Evolutionary conservation across 2,888 invertebrate species (phyloP), one percentile per base, ranked within the genome.

Genomic region (Lepeophtheirus nordmannii): DNA sequence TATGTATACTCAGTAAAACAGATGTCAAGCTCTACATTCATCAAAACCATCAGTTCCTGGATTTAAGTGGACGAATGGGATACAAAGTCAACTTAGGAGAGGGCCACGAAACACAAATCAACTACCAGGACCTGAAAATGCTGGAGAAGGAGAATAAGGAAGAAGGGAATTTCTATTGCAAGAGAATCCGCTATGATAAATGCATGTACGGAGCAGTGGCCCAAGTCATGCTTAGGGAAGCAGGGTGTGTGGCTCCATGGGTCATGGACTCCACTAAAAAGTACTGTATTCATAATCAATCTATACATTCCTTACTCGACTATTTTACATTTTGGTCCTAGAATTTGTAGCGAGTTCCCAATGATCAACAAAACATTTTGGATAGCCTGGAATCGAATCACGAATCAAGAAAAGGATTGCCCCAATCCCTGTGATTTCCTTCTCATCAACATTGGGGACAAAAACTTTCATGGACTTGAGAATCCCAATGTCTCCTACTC

Each of bases 361-460:
- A 46, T 5, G 2, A 63, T 63, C 37, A 63, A 63, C 23, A 23
- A 11, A 22, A 56, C 63, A 1, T 63, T 63, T 11, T 63, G 63
- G 63, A 38, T 37, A 11, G 63, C 63, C n/a, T 63, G 63, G 63
- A 46, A 63, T 23, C 46, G 63, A n/a, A 53, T 63, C n/a, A 63
- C 63, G 7, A 63, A 63, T 53, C 63, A 63, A 38, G 46, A 46
- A 22, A 56, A 63, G 12, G 63, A 63, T 23, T 63, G 63, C 12
- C 53, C 53, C n/a, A 38, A 30, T 12, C 63, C 63, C 7, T 63
- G 63, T n/a, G 56, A 63, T 11, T 22, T 38, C n/a, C 8, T 63
- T 10, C 22, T 22, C 22, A 53, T 63, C 46, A 46, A 53, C 17
- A 22, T 56, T 14, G 56, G 63, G 10, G 63, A 20, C 22, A 63